Evolutionary conservation across 2,888 invertebrate genomes (phyloP).

Genomic region (Lepidonotus clava): DNA sequence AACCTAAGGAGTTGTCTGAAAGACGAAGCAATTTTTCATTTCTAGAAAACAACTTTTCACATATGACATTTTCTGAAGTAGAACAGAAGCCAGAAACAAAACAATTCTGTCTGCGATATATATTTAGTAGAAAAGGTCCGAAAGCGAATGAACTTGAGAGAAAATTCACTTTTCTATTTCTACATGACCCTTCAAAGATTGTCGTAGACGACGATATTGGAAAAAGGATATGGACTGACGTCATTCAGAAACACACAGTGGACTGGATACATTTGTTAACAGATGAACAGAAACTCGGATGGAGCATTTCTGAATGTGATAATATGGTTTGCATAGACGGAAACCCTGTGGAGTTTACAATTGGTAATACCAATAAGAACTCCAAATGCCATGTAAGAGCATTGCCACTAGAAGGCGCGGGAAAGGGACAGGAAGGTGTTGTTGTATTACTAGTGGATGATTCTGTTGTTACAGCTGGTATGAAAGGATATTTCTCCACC

Average conservation of each 20-base stretch:
- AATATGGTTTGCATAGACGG: not conserved
- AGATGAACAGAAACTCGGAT: not conserved
- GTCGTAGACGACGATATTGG: not conserved
- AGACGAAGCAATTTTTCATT: too few species aligned
- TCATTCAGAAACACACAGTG: not conserved
- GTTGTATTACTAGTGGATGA: not conserved
- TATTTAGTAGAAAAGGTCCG: not conserved
- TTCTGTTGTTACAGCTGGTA: not conserved
- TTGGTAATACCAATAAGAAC: not conserved
- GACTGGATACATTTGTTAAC: not conserved
- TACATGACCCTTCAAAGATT: not conserved
- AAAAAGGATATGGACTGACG: not conserved
- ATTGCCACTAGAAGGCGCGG: not conserved
- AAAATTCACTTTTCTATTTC: not conserved
- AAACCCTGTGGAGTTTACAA: not conserved
- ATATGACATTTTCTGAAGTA: not conserved
- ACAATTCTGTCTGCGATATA: not conserved
- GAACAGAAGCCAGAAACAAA: not conserved
- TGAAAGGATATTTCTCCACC: not conserved
- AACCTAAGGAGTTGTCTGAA: too few species aligned
- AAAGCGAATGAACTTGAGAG: not conserved
- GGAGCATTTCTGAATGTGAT: not conserved
- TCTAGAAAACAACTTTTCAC: not conserved
- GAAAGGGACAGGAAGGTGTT: not conserved
- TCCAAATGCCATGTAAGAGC: not conserved